phyloP scores from a whole-genome alignment of 2,888 invertebrate species.

The Hecatera dysodea region DNA sequence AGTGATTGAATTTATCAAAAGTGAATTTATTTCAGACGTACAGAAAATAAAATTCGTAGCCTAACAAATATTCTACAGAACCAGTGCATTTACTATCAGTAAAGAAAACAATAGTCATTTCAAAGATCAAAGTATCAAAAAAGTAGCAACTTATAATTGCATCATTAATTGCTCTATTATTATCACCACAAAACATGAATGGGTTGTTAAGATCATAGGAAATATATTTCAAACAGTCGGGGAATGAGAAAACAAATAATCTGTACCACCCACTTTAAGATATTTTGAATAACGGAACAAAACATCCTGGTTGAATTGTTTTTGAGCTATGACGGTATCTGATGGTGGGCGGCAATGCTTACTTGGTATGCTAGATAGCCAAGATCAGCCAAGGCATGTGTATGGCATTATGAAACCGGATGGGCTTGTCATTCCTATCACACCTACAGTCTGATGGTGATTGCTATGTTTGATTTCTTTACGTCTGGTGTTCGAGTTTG shows the following conservation, averaged over 20 bases:
- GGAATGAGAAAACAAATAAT: conserved; percentile 63
- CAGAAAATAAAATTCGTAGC: not conserved
- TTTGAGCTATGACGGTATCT: conserved; percentile 37
- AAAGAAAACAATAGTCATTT: conserved; percentile 18
- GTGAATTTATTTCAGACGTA: not conserved
- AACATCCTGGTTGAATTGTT: conserved; percentile 68
- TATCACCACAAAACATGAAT: conserved; percentile 63
- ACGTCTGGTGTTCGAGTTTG: not conserved
- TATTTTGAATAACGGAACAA: conserved; percentile 53
- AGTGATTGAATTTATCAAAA: not conserved
- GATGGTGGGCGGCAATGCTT: conserved; percentile 33
- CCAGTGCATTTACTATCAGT: not conserved
- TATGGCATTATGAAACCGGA: conserved; percentile 38
- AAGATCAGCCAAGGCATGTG: conserved; percentile 35
- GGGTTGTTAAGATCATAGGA: conserved; percentile 70
- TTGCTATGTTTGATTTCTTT: not conserved
- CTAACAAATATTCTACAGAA: not conserved
- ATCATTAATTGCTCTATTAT: conserved; percentile 62
- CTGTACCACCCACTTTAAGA: conserved; percentile 60
- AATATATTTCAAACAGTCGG: conserved; percentile 72
- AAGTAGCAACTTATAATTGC: conserved; percentile 18
- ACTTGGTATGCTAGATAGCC: conserved; percentile 16
- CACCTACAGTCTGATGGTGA: not conserved
- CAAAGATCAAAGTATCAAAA: conserved; percentile 55
- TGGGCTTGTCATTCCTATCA: conserved; percentile 9